Percentiles rank a stretch among this genome's conserved stretches.
phyloP scores from a whole-genome alignment of 2,888 invertebrate genomes.

The Charanyca ferruginea region DNA sequence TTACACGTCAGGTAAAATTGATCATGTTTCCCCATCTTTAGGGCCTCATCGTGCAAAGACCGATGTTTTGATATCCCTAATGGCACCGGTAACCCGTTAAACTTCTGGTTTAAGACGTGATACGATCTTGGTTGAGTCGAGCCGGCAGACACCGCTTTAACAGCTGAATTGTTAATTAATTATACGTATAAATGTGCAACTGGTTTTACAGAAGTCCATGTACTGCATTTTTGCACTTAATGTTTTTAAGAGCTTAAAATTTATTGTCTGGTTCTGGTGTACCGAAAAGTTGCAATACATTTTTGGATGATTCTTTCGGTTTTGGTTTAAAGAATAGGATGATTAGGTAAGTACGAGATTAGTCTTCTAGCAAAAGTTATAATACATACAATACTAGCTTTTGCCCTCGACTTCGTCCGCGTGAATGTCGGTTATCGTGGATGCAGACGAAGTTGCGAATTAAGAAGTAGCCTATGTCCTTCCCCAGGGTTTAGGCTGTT shows the following conservation, averaged over 20 bases:
- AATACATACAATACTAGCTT: too few relatives aligned
- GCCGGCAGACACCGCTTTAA: constrained; percentile 39
- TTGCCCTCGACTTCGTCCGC: too few relatives aligned
- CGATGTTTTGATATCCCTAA: constrained; percentile 44
- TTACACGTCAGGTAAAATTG: constrained; percentile 1
- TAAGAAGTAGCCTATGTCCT: too few relatives aligned
- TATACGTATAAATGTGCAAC: constrained; percentile 57
- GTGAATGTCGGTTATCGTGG: too few relatives aligned
- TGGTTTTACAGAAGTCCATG: constrained; percentile 39
- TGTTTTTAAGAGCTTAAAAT: constrained; percentile 13
- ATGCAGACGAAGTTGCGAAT: too few relatives aligned
- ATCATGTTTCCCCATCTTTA: constrained; percentile 15
- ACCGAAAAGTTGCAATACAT: too few relatives aligned
- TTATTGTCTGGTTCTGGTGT: too few relatives aligned
- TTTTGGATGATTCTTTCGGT: too few relatives aligned
- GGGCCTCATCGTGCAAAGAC: constrained; percentile 33
- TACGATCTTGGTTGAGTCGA: constrained; percentile 51
- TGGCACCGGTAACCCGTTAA: constrained; percentile 46
- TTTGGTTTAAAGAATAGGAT: too few relatives aligned
- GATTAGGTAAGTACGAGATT: too few relatives aligned
- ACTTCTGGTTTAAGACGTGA: constrained; percentile 55
- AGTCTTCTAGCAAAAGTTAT: too few relatives aligned
- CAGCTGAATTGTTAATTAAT: constrained; percentile 62
- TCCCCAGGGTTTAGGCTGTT: too few relatives aligned
- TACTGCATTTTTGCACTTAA: constrained; percentile 8